Evolutionary conservation across 2,888 invertebrate genomes (phyloP).

Genomic region (Acleris sparsana): DNA sequence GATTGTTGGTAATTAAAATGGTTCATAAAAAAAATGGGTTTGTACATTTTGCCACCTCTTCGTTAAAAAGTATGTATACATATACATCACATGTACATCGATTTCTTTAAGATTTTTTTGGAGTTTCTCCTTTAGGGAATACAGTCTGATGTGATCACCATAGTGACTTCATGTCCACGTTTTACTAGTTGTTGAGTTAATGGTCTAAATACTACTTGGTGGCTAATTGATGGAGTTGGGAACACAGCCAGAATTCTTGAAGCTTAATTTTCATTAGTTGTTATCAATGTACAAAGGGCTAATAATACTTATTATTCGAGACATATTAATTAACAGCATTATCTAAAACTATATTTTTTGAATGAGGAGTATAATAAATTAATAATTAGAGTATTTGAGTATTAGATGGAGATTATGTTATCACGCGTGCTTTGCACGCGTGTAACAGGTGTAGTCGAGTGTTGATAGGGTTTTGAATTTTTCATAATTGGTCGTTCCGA

Average conservation of each 20-base stretch:
- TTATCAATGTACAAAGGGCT: not conserved
- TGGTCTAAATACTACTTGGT: conserved; percentile 45
- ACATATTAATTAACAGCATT: not conserved
- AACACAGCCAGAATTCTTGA: conserved; percentile 16
- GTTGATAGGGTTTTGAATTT: too few species aligned
- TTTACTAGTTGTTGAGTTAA: conserved; percentile 47
- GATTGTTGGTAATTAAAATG: too few species aligned
- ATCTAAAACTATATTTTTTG: too few species aligned
- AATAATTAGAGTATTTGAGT: too few species aligned
- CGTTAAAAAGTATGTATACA: conserved; percentile 25
- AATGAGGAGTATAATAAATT: too few species aligned
- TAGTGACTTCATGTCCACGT: conserved; percentile 54
- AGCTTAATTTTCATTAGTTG: not conserved
- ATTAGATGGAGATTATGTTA: too few species aligned
- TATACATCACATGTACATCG: conserved; percentile 37
- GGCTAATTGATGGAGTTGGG: conserved; percentile 49
- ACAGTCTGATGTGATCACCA: conserved; percentile 47
- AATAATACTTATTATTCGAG: not conserved
- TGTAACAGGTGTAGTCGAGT: too few species aligned
- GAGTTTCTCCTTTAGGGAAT: not conserved
- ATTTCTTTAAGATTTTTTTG: conserved; percentile 49
- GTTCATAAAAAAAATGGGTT: too few species aligned
- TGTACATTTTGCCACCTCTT: not conserved
- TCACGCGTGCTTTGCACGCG: too few species aligned
- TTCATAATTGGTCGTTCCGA: too few species aligned